A percentile compares a stretch with the other conserved stretches of the same genome.
Evolutionary conservation across 30 jellyfish, hydroid and myxozoan genomes (phyloP).

Genomic region (Aurelia aurita complex sp. Pacific): DNA sequence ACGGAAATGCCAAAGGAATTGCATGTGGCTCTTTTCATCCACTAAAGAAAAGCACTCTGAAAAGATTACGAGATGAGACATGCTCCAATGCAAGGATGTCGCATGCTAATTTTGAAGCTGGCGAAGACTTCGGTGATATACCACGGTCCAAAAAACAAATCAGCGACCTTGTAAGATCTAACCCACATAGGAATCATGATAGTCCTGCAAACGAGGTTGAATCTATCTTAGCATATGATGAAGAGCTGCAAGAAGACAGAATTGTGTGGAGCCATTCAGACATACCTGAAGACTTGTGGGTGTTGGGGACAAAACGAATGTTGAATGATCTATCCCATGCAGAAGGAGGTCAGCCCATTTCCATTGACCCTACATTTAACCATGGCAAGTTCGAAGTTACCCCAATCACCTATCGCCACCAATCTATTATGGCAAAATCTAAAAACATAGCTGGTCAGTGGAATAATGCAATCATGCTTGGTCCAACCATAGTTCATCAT

Average conservation of each 20-base stretch:
- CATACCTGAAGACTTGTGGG: constrained; percentile 25
- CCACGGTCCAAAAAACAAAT: no score
- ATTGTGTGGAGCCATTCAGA: constrained; percentile 13
- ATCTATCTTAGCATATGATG: constrained; percentile 3
- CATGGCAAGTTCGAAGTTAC: constrained; percentile 16
- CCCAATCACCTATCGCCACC: constrained; percentile 21
- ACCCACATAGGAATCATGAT: neutral
- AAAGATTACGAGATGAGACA: neutral
- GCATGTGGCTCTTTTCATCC: constrained; percentile 2
- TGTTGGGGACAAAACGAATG: constrained; percentile 15
- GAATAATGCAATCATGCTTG: constrained; percentile 8
- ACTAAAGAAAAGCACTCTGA: constrained; percentile 18
- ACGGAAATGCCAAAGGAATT: constrained; percentile 5
- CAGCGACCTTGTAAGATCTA: no score
- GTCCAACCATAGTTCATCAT: constrained; percentile 18
- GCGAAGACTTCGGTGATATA: no score
- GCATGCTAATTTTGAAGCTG: no score
- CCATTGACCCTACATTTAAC: constrained; percentile 18
- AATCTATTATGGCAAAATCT: neutral
- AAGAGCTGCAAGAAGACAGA: constrained; percentile 10
- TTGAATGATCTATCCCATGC: neutral
- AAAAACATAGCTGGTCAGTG: neutral
- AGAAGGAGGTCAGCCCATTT: neutral
- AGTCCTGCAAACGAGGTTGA: constrained; percentile 6
- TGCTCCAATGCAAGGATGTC: neutral